Evolutionary conservation across 2,113 vertebrate species (phyloP).

Genomic region (Hylia prasina): DNA sequence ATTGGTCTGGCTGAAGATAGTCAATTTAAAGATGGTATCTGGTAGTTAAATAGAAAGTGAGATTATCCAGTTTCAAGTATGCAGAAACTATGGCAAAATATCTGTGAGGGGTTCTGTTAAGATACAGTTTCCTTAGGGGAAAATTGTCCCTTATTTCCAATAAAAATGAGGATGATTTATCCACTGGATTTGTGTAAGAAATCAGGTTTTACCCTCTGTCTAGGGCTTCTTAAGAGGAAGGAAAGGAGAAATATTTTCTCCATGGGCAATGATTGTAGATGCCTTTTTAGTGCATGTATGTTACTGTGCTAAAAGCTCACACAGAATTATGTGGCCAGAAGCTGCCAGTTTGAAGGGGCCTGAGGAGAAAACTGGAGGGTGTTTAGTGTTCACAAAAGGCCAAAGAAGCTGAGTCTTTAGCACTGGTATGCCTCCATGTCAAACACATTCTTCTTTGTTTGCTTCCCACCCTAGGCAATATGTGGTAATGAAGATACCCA

Average conservation of each 20-base stretch:
- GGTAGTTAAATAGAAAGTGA: neutral
- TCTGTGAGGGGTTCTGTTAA: neutral
- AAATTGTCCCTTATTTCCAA: neutral
- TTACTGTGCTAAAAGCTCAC: neutral
- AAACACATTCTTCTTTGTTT: neutral
- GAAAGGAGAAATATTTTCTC: neutral
- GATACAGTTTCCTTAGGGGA: neutral
- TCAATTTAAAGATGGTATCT: neutral
- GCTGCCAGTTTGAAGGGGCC: neutral
- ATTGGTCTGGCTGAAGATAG: neutral
- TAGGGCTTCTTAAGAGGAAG: neutral
- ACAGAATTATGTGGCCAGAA: neutral
- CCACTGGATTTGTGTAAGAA: neutral
- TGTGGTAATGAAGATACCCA: rapidly evolving
- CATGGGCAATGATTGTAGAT: neutral
- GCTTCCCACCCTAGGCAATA: neutral
- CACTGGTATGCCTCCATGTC: neutral
- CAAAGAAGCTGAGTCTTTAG: neutral
- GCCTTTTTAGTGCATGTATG: neutral
- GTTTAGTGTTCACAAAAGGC: neutral
- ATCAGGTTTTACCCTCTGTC: neutral
- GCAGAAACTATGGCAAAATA: neutral
- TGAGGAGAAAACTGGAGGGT: neutral
- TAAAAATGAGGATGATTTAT: neutral
- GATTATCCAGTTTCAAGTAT: neutral